These are phyloP conservation scores for Limosa lapponica DNA, from an alignment of 2,797 vertebrate genomes.

Conservation along the genomic window DNA sequence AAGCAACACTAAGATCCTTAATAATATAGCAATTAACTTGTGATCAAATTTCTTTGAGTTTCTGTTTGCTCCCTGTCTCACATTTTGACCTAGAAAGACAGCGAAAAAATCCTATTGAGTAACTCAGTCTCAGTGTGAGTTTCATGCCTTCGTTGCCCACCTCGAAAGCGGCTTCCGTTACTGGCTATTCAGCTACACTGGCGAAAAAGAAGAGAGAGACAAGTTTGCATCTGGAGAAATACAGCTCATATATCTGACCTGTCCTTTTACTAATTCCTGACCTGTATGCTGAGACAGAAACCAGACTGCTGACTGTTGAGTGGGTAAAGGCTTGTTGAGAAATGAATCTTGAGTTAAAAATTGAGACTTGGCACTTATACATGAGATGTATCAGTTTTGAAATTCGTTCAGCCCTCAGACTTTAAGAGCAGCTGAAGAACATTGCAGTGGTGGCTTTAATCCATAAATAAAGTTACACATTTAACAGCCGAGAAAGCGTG, in stretches of 20 bases:
- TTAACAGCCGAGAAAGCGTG: neutral
- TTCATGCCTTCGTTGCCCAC: neutral
- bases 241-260: neutral
- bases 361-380: neutral
- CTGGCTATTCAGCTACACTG: neutral
- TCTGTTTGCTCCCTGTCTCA: neutral
- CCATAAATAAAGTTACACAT: slow-evolving; percentile 41
- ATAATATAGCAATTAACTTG: neutral
- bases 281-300: neutral
- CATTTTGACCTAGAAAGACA: neutral
- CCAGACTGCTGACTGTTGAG: neutral
- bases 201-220: neutral
- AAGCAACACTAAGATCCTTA: neutral
- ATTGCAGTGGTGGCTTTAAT: slow-evolving; percentile 38
- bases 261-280: neutral
- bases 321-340: neutral
- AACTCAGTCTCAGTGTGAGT: neutral
- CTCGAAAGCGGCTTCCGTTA: neutral
- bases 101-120: neutral
- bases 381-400: neutral
- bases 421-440: slow-evolving; percentile 20
- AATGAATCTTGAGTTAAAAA: neutral
- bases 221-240: neutral
- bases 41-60: neutral
- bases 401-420: slow-evolving; percentile 36